Conservation (phyloP, 1,140 invertebrate species). For the Chironomus tepperi region DNA sequence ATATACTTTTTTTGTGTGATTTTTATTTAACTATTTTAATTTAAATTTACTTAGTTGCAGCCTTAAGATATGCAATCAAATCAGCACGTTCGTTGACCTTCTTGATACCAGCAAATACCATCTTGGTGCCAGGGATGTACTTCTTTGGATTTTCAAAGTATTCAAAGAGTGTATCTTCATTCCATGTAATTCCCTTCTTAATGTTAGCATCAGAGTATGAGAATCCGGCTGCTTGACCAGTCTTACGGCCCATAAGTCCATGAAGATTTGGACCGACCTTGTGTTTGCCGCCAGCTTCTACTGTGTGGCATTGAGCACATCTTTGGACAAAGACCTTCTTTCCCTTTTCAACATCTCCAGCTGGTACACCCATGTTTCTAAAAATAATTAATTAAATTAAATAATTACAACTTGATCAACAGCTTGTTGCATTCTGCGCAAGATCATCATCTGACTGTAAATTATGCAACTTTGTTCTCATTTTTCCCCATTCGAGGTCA, state of each 20-base stretch:
- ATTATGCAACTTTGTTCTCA: slow-evolving; percentile 16
- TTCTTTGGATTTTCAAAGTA: slow-evolving; percentile 75
- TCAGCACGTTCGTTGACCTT: slow-evolving; percentile 63
- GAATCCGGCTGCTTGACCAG: slow-evolving; percentile 69
- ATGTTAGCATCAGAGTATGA: slow-evolving; percentile 82
- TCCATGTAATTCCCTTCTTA: slow-evolving; percentile 64
- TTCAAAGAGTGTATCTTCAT: slow-evolving; percentile 51
- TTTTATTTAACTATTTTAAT: neutral
- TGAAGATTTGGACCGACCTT: slow-evolving; percentile 85
- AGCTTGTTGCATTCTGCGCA: neutral
- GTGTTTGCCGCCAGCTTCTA: slow-evolving; percentile 72
- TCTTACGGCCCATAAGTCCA: slow-evolving; percentile 78
- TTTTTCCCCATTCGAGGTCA: slow-evolving; percentile 20
- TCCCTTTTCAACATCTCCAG: slow-evolving; percentile 77
- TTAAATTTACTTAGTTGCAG: slow-evolving; percentile 19
- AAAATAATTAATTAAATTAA: neutral
- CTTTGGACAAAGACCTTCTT: slow-evolving; percentile 81
- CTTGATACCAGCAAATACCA: slow-evolving; percentile 77
- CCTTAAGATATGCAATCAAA: slow-evolving; percentile 57
- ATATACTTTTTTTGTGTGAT: too few species aligned
- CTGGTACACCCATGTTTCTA: slow-evolving; percentile 45
- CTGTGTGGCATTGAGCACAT: slow-evolving; percentile 84
- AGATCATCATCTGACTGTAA: neutral
- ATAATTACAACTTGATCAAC: neutral
- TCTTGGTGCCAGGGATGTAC: slow-evolving; percentile 76